A percentile compares a stretch with the other conserved stretches of the same genome.
Conservation (phyloP, 1,140 invertebrate genomes). For the Pomacea maculata region DNA sequence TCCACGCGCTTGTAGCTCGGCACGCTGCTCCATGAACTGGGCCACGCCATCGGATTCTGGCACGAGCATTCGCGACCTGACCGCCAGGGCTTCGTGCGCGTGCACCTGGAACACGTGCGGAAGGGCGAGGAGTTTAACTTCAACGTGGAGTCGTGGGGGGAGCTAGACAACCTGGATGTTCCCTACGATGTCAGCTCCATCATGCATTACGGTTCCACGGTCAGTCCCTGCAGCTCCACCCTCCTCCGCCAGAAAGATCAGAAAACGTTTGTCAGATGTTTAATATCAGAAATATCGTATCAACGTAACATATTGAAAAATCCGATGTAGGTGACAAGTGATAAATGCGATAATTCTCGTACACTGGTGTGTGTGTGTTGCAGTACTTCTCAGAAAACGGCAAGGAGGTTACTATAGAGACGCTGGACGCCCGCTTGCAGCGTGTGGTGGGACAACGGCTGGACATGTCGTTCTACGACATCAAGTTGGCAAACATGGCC, state of each 20-base stretch:
- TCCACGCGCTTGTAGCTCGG: constrained; percentile 76
- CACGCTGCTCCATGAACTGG: constrained; percentile 78
- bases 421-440: constrained; percentile 46
- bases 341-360: no score
- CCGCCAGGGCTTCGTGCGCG: constrained; percentile 51
- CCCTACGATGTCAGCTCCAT: constrained; percentile 65
- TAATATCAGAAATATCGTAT: no score
- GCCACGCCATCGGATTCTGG: constrained; percentile 63
- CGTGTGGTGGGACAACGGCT: constrained; percentile 55
- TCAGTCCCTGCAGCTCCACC: constrained; percentile 17
- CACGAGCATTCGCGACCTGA: constrained; percentile 65
- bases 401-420: constrained; percentile 42
- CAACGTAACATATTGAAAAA: not conserved
- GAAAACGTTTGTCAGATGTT: no score
- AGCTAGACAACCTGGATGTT: constrained; percentile 58
- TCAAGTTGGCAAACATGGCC: constrained; percentile 60
- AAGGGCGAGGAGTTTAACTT: constrained; percentile 94
- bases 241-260: not conserved
- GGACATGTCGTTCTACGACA: constrained; percentile 60
- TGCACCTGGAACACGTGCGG: constrained; percentile 44
- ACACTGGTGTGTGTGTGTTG: not conserved
- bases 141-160: constrained; percentile 84
- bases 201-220: constrained; percentile 65
- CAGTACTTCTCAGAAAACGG: constrained; percentile 37
- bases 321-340: not conserved